Conservation (phyloP, 2,888 invertebrate species). For the Metopia argyrocephala region DNA sequence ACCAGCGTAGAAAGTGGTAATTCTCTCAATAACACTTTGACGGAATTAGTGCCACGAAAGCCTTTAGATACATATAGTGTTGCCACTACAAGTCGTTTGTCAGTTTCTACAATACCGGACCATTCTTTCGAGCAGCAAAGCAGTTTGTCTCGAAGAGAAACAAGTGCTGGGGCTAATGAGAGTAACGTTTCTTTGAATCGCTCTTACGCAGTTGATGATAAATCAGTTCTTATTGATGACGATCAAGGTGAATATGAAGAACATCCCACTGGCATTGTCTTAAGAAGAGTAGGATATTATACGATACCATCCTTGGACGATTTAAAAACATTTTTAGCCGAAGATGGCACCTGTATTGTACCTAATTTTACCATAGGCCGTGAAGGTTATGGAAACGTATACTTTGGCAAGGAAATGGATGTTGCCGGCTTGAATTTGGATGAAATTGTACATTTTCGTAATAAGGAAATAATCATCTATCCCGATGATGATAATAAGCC, state of each 20-base stretch:
- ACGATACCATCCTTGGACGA: constrained; percentile 92
- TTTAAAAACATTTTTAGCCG: constrained; percentile 85
- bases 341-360: constrained; percentile 88
- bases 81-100: constrained; percentile 64
- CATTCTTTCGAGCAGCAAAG: constrained; percentile 73
- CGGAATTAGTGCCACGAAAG: constrained; percentile 75
- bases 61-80: constrained; percentile 71
- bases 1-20: constrained; percentile 66
- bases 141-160: constrained; percentile 68
- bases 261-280: constrained; percentile 87
- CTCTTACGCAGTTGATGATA: constrained; percentile 70
- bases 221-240: constrained; percentile 67
- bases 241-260: constrained; percentile 67
- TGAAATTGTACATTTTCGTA: constrained; percentile 91
- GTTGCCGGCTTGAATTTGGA: constrained; percentile 92
- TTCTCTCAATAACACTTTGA: constrained; percentile 74
- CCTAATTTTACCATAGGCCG: constrained; percentile 93
- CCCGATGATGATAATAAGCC: constrained; percentile 94
- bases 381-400: constrained; percentile 93
- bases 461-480: constrained; percentile 97
- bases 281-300: constrained; percentile 92
- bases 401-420: constrained; percentile 90
- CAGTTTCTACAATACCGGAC: constrained; percentile 73
- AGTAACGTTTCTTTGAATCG: constrained; percentile 68
- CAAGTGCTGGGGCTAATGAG: constrained; percentile 68